A percentile compares a stretch with the other conserved stretches of the same genome.
Evolutionary conservation across 2,113 vertebrate genomes (phyloP).

Genomic region (Callocephalon fimbriatum): DNA sequence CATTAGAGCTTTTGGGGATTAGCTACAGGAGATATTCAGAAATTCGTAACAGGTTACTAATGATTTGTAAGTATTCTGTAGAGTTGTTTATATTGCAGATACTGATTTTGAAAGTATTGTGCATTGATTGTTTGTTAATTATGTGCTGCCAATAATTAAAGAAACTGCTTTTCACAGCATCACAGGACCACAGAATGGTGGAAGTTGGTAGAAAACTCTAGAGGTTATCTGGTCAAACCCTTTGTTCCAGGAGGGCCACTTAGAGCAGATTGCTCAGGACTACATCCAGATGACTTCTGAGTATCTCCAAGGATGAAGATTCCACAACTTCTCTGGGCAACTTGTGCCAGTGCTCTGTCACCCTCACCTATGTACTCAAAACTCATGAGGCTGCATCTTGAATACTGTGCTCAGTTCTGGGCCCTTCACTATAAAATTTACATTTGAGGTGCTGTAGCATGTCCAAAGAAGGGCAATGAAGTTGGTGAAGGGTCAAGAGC

Average conservation of each 20-base stretch:
- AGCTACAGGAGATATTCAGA: background rate
- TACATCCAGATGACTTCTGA: background rate
- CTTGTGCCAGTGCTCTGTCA: accelerated
- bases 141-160: background rate
- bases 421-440: background rate
- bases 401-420: background rate
- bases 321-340: background rate
- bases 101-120: background rate
- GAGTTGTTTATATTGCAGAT: background rate
- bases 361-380: too few relatives aligned
- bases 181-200: background rate
- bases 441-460: background rate
- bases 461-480: background rate
- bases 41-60: background rate
- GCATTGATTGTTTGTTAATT: background rate
- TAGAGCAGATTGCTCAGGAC: background rate
- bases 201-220: background rate
- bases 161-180: background rate
- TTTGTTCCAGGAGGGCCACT: background rate
- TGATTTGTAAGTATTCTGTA: background rate
- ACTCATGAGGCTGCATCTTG: background rate
- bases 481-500: background rate
- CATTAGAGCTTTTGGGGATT: background rate
- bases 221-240: background rate
- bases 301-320: background rate